Evolutionary conservation across 2,797 vertebrate species (phyloP), one percentile per base, ranked within the genome.

Genomic region (Muraenolepis orangiensis): DNA sequence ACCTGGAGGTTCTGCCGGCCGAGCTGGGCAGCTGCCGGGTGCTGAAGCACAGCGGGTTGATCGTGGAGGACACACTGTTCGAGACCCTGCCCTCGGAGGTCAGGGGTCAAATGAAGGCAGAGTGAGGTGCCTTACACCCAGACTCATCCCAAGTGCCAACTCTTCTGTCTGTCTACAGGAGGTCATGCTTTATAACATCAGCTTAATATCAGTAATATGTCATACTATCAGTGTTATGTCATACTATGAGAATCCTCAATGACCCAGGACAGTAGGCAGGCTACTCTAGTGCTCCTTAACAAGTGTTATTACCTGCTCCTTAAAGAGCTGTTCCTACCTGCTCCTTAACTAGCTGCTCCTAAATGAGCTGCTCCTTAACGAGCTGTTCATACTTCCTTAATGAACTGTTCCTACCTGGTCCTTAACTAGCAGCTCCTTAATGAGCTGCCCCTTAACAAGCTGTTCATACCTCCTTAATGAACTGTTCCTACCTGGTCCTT

Each of bases 51-150:
- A 93, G 89, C 73, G 95, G 95, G 76, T 93, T 99, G 83, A 87
- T 94, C 61, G 96, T 98, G 42, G 98, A 99, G 90, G 96, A 98
- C 6, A 84, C 92, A 66, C 92, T 99, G 80, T 99, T 99, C 93
- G 96, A 99, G 91, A 97, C 96, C 2, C 89, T 99, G 92, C 98
- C 98, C 91, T 96, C 95, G 73, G 98, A 99, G 32, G 84, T 98
- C 90, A 95, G 96, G 91, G 96, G 98, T 86, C 95, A 97, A 86
- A 98, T 99, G 96, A 96, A 96, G 94, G 93, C 91, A 1, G 98
- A 99, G 84, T 99, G 98, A 99, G 77, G 83, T 42, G 82, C 82
- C 77, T 90, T 85, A 82, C 73, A 18, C 29, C 8, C 76, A 84
- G 80, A 88, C 87, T n/a, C n/a, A n/a, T n/a, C 89, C 86, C 80